phyloP scores from a whole-genome alignment of 2,113 vertebrate genomes.

The Gracilinanus agilis region DNA sequence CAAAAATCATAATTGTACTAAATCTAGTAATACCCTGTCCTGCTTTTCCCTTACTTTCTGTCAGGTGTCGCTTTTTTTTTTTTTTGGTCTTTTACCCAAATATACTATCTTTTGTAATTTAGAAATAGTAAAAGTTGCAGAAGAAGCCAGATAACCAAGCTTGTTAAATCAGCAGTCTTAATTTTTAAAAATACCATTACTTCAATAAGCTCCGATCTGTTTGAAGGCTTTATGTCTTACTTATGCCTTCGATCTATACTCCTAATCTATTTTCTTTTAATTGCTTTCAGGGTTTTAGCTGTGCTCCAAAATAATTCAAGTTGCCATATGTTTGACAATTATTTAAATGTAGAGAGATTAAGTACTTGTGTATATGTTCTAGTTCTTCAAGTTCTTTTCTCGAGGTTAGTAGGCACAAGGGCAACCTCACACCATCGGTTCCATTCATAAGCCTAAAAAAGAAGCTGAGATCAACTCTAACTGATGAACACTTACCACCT shows the following conservation, averaged over 20 bases:
- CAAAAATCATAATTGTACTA: not conserved
- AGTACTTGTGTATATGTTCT: not conserved
- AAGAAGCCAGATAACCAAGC: not conserved
- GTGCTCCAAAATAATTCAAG: not conserved
- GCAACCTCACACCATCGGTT: not conserved
- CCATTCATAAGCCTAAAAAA: not conserved
- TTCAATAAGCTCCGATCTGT: not conserved
- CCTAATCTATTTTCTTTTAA: not conserved
- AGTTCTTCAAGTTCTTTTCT: not conserved
- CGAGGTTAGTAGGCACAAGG: not conserved
- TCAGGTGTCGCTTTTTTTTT: constrained; percentile 29
- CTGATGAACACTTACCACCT: not conserved
- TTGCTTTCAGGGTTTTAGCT: not conserved
- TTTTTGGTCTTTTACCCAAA: not conserved
- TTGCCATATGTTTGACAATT: not conserved
- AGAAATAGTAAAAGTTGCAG: not conserved
- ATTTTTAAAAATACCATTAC: constrained; percentile 7
- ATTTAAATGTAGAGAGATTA: not conserved
- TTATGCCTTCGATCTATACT: not conserved
- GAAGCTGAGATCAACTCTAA: not conserved
- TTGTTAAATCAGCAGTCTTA: constrained; percentile 15
- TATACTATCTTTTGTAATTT: constrained; percentile 26
- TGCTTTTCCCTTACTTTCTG: not conserved
- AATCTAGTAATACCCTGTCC: not conserved
- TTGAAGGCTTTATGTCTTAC: not conserved